Conservation (phyloP, 1,140 invertebrate genomes). For the Penaeus vannamei region DNA sequence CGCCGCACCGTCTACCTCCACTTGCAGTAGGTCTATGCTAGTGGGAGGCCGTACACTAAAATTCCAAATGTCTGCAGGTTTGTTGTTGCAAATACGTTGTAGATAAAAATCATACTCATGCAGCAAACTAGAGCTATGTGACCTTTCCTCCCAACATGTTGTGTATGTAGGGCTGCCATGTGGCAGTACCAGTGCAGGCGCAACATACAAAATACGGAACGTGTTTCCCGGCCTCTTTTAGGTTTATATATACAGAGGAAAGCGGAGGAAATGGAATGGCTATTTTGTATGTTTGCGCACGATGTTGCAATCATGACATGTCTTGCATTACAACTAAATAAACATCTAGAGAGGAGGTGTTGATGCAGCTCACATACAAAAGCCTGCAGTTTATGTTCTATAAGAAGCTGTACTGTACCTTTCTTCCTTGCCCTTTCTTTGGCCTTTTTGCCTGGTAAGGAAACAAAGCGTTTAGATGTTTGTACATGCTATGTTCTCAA, state of each 20-base stretch:
- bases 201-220: slow-evolving; percentile 57
- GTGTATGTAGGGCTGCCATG: slow-evolving; percentile 43
- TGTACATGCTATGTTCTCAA: slow-evolving; percentile 37
- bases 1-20: background rate
- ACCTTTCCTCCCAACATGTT: slow-evolving; percentile 54
- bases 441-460: slow-evolving; percentile 68
- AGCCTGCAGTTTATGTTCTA: slow-evolving; percentile 63
- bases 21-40: slow-evolving; percentile 20
- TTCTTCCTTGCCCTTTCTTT: slow-evolving; percentile 68
- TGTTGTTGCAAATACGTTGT: slow-evolving; percentile 17
- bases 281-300: slow-evolving; percentile 61
- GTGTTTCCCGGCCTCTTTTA: background rate
- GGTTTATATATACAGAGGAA: slow-evolving; percentile 12
- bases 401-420: slow-evolving; percentile 67
- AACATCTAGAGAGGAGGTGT: slow-evolving; percentile 56
- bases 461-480: slow-evolving; percentile 59
- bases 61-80: background rate
- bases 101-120: slow-evolving; percentile 41
- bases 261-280: background rate
- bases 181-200: slow-evolving; percentile 37
- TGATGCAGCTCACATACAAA: slow-evolving; percentile 63
- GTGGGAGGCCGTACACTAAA: slow-evolving; percentile 4
- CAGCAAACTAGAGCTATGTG: slow-evolving; percentile 44
- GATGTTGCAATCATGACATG: slow-evolving; percentile 58
- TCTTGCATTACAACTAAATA: slow-evolving; percentile 63